Base-by-base conservation (phyloP, 2,113 vertebrate species). In the Nothoprocta pentlandii region DNA sequence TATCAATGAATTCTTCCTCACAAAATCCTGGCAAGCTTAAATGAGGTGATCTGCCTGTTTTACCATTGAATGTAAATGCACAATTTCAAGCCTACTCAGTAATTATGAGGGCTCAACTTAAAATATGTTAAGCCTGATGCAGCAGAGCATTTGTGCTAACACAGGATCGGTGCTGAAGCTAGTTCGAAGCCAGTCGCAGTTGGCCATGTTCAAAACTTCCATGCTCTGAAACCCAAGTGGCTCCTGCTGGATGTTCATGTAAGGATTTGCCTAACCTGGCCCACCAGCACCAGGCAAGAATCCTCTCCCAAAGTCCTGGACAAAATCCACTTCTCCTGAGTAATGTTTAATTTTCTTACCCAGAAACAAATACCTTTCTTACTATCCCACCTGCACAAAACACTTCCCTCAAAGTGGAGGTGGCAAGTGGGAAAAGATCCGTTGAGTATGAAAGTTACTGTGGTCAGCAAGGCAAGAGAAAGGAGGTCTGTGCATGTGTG, bases 21-120 rank as follows among this genome's bases (percentile, higher is more conserved):
- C 54, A 90, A 92, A 93, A 80, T 70, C 73, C 64, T 90, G 59
- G 68, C 76, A 41, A 80, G 83, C 39, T 77, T 54, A 70, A 94
- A 85, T 34, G 44, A 80, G 85, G 21, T 67, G 49, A 78, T 73
- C 41, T 93, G 54, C 41, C 51, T 74, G 12, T 36, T 51, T 70
- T 26, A 36, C n/a, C 69, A 11, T 3, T 7, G 68, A 88, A 92
- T 21, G 61, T 47, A 86, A 90, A 75, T 32, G 12, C 32, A 51
- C 51, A 84, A 78, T 78, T 90, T 75, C 42, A 78, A 86, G 64
- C 39, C 39, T 36, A 44, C 34, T 32, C 4, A 0, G 41, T 86
- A 87, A 82, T 93, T 81, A 73, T 14, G 41, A 34, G 32, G 30
- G 54, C 42, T 92, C 28, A 75, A 13, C n/a, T 70, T 75, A 41